These are phyloP conservation scores for Strigamia transsilvanica DNA, from an alignment of 2,888 invertebrate species.

Conservation along the genomic window DNA sequence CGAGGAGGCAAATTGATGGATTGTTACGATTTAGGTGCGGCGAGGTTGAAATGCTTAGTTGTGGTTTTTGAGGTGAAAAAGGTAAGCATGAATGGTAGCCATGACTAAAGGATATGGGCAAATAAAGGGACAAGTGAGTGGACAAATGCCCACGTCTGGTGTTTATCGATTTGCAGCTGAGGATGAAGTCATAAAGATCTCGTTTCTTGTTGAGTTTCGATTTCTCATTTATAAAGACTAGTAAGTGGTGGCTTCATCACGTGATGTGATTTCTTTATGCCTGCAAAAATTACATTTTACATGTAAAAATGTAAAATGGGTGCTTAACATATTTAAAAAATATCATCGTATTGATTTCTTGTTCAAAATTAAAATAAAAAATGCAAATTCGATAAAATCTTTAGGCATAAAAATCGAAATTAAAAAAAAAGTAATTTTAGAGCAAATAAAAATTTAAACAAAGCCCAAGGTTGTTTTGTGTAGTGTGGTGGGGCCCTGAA, in stretches of 20 bases:
- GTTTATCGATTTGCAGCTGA: constrained; percentile 14
- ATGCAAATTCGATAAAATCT: no score
- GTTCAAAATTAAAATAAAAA: no score
- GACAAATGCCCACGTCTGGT: constrained; percentile 18
- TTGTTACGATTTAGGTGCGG: background rate
- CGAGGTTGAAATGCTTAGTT: constrained; percentile 28
- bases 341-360: no score
- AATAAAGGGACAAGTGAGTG: constrained; percentile 46
- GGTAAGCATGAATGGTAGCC: constrained; percentile 20
- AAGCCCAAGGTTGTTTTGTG: no score
- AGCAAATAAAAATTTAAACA: no score
- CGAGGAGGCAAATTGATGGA: background rate
- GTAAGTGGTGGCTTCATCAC: background rate
- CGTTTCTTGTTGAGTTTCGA: constrained; percentile 26
- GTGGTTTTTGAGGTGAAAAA: constrained; percentile 40
- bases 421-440: no score
- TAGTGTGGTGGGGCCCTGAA: no score
- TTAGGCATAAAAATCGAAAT: no score
- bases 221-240: constrained; percentile 3
- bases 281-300: no score
- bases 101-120: constrained; percentile 49
- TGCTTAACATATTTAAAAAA: no score
- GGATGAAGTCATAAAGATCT: background rate
- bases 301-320: no score
- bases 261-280: background rate